A percentile compares a stretch with the other conserved stretches of the same genome.
These are phyloP conservation scores for Sminthopsis crassicaudata DNA, from an alignment of 2,113 vertebrate genomes.

Conservation along the genomic window DNA sequence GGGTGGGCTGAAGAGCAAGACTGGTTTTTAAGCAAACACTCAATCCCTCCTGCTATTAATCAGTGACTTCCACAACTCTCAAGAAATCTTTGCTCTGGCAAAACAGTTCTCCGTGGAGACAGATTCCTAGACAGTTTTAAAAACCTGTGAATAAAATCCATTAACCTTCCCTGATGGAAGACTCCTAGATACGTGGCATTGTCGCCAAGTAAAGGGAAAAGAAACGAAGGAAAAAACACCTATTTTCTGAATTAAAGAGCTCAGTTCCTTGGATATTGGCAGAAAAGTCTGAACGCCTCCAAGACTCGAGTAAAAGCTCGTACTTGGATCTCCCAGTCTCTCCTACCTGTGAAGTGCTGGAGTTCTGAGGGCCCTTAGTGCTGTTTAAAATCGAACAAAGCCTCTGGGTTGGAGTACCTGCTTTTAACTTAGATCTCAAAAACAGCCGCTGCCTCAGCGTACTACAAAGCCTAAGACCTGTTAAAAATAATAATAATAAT, in stretches of 20 bases:
- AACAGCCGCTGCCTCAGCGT: not conserved
- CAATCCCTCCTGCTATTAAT: not conserved
- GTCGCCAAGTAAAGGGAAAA: not conserved
- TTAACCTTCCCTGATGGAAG: not conserved
- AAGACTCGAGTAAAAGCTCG: not conserved
- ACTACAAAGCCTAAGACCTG: rapidly evolving
- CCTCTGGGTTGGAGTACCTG: not conserved
- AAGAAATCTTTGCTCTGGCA: not conserved
- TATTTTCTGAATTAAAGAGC: not conserved
- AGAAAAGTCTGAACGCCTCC: rapidly evolving
- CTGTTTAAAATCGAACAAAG: rapidly evolving
- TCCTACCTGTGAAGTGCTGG: not conserved
- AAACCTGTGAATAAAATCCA: constrained; percentile 21
- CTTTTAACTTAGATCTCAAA: not conserved
- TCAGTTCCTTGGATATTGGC: not conserved
- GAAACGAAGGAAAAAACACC: not conserved
- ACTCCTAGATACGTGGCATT: not conserved
- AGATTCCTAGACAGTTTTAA: not conserved
- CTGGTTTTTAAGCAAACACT: constrained; percentile 26
- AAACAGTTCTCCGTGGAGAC: not conserved
- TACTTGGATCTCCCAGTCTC: not conserved
- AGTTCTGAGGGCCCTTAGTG: not conserved
- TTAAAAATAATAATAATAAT: too few relatives aligned
- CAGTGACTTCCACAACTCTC: not conserved
- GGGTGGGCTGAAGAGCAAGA: not conserved